A percentile compares a stretch with the other conserved stretches of the same genome.
These are phyloP conservation scores for Onychomys torridus DNA, from an alignment of 2,797 vertebrate species.

Conservation along the genomic window DNA sequence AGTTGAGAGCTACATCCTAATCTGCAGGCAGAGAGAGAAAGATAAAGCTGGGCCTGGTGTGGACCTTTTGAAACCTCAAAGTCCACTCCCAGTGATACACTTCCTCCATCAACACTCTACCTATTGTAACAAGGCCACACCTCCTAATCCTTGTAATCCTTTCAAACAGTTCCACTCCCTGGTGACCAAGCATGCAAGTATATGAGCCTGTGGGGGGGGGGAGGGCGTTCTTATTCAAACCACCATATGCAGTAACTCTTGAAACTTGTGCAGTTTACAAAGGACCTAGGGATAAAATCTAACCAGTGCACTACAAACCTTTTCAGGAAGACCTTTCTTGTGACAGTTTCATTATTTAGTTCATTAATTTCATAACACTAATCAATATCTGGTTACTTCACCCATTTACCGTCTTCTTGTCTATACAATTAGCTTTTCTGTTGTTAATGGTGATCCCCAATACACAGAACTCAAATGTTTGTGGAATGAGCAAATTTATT, in stretches of 20 bases:
- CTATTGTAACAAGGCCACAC: neutral
- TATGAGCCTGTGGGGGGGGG: neutral
- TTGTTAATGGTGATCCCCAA: neutral
- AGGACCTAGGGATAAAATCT: slow-evolving; percentile 53
- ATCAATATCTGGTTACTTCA: slow-evolving; percentile 39
- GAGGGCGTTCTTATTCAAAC: neutral
- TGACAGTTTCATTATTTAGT: neutral
- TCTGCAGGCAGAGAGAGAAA: neutral
- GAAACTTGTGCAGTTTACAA: neutral
- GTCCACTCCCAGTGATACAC: neutral
- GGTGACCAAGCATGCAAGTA: neutral
- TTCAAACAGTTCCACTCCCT: neutral
- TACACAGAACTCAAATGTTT: neutral
- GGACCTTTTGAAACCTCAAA: neutral
- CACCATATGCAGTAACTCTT: slow-evolving; percentile 3
- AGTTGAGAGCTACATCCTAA: neutral
- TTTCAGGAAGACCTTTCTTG: neutral
- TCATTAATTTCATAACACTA: slow-evolving; percentile 23
- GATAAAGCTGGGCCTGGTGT: neutral
- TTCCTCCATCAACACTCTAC: neutral
- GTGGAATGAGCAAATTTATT: slow-evolving; percentile 33
- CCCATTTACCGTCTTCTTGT: neutral
- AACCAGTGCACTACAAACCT: neutral
- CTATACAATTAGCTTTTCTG: slow-evolving; percentile 32
- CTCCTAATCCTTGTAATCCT: neutral